Base-by-base conservation (phyloP, 2,888 invertebrate genomes). In the Dryobotodes eremita region DNA sequence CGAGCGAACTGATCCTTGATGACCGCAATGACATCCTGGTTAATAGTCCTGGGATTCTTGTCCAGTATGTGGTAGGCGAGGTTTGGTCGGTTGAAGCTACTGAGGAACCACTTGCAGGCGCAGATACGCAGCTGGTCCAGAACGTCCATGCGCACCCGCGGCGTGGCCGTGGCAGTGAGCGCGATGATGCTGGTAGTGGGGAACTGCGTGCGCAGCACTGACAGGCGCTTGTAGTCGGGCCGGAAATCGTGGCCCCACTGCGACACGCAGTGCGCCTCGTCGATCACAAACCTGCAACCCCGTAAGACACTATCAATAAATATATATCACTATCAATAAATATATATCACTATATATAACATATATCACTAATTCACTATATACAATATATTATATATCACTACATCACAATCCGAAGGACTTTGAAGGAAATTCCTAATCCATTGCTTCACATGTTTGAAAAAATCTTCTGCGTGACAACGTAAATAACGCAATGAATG, bases 191-290 rank as follows among this genome's bases (percentile, higher is more conserved):
- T 98, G 0, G 97, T 95, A 79, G 83, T 77, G 10, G 96, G 95
- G 92, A 94, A 97, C 74, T 98, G 97, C 76, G 97, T 95, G 26
- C 99, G 97, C 23, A 99, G 96, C 36, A 97, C 91, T 70, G 97
- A 97, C 71, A 99, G 96, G 86, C 98, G 98, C 91, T 99, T 99
- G 97, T 99, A 99, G 95, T 98, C 98, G 0, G 98, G 98, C 3
- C 98, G 97, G 95, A 99, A 99, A 96, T 99, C 99, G 95, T 99
- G 99, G 1, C 99, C 99, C 99, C 99, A 99, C 92, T 99, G 99
- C n/a, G 99, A 99, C 8, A 99, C 99, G 95, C 99, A 99, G 94
- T 99, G 99, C 0, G 99, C 99, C 95, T 99, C 99, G 94, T 99
- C 99, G 83, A 99, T 99, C 1, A 99, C 99, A 96, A 99, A 99